Conservation (phyloP, 2,113 vertebrate species). For the Notechis scutatus region DNA sequence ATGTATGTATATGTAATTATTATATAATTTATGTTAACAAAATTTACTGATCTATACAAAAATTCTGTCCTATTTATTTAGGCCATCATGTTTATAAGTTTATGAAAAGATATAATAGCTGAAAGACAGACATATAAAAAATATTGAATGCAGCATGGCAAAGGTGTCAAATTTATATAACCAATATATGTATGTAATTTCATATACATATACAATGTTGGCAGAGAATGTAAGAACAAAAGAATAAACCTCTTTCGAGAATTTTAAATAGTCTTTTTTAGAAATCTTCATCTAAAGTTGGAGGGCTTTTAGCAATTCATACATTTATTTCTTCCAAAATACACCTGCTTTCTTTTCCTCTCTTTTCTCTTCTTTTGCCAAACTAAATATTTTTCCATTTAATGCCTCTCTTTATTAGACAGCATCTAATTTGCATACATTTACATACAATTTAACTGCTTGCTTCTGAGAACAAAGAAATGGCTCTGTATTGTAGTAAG, state of each 20-base stretch:
- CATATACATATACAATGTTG: slow-evolving; percentile 42
- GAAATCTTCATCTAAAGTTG: slow-evolving; percentile 69
- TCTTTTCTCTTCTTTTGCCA: slow-evolving; percentile 66
- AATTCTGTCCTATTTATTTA: neutral
- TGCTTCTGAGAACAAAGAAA: slow-evolving; percentile 83
- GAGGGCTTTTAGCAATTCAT: slow-evolving; percentile 66
- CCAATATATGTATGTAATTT: neutral
- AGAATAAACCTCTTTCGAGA: slow-evolving; percentile 64
- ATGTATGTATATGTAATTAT: neutral
- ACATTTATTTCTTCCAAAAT: slow-evolving; percentile 75
- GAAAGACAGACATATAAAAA: neutral
- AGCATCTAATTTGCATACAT: slow-evolving; percentile 85
- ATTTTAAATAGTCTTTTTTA: slow-evolving; percentile 70
- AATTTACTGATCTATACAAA: slow-evolving; percentile 20
- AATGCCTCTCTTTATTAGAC: slow-evolving; percentile 86
- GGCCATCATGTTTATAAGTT: neutral
- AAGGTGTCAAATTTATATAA: slow-evolving; percentile 13
- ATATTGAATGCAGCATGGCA: neutral
- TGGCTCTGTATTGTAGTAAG: slow-evolving; percentile 78
- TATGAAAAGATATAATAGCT: neutral
- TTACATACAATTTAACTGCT: slow-evolving; percentile 86
- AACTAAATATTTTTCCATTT: slow-evolving; percentile 87
- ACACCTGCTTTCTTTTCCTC: slow-evolving; percentile 76
- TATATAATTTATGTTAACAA: slow-evolving; percentile 22
- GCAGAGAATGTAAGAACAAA: slow-evolving; percentile 61